Conservation (phyloP, 2,888 invertebrate genomes). For the Apotomis turbidana region DNA sequence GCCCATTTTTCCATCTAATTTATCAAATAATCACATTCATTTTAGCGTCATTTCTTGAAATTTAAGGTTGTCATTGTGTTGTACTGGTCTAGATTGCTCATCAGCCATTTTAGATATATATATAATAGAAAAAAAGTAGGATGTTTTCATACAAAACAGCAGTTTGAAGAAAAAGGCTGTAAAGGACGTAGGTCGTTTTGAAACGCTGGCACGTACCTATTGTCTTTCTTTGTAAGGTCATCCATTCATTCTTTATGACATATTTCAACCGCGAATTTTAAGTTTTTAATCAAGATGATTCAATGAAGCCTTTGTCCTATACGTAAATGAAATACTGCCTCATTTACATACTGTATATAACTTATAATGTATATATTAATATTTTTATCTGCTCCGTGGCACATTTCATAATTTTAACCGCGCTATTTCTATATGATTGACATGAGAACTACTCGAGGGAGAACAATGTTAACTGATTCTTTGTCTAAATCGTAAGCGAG, state of each 20-base stretch:
- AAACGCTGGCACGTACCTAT: no score
- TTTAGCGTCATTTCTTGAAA: conserved; percentile 2
- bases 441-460: no score
- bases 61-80: conserved; percentile 7
- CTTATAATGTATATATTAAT: no score
- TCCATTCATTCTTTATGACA: not conserved
- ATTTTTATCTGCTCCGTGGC: no score
- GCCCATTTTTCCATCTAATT: no score
- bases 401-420: no score
- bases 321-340: not conserved
- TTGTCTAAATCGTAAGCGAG: no score
- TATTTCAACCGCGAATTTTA: not conserved
- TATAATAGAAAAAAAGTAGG: conserved; percentile 7
- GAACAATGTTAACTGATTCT: no score
- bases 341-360: no score
- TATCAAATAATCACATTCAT: not conserved
- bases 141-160: conserved; percentile 2
- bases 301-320: not conserved
- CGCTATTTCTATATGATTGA: no score
- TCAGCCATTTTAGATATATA: conserved; percentile 15
- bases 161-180: not conserved
- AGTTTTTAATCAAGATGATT: no score
- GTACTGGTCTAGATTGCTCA: conserved; percentile 17
- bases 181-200: not conserved
- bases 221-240: no score